Base-by-base conservation (phyloP, 2,888 invertebrate species). In the Drosophila monieri region DNA sequence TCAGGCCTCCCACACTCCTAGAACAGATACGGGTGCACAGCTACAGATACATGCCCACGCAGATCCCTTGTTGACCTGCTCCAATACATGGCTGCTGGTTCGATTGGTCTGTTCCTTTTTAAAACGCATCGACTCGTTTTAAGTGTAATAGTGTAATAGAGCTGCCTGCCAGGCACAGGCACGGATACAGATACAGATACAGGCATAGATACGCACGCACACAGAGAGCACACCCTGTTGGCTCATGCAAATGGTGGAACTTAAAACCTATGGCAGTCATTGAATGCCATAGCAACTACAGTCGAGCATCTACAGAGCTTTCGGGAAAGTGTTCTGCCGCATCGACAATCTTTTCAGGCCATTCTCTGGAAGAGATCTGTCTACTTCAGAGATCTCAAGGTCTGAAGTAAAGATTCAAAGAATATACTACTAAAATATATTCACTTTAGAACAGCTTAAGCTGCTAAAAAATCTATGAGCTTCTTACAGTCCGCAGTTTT, bases 61-160 rank as follows among this genome's bases (percentile, higher is more conserved):
- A 27, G 65, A 65, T 65, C 27, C 58, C 67, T 27, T 58, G 67
- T 58, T 67, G 52, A 47, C 67, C 59, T 35, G 25, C 9, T 49
- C 23, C 35, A 8, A 15, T 15, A 15, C 39, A 41, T 18, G 39
- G 41, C 48, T 65, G 39, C 30, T 37, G 47, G 66, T 66, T 66
- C 79, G 76, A 77, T 80, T 76, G 65, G 76, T 64, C 76, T 67
- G 73, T 75, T 67, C 67, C 65, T 71, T 81, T 81, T 85, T 72
- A 68, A 78, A 85, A 81, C 74, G 72, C 74, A 83, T 80, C 76
- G 78, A 78, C 74, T 76, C 72, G 78, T 78, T 80, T 85, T 80
- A 80, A 83, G 81, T 74, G 85, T 78, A 83, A 85, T 80, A 83
- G 85, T 74, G 85, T 78, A 83, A 85, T 80, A 83, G 85, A 85